Evolutionary conservation across 2,113 vertebrate genomes (phyloP).

Genomic region (Litocranius walleri): DNA sequence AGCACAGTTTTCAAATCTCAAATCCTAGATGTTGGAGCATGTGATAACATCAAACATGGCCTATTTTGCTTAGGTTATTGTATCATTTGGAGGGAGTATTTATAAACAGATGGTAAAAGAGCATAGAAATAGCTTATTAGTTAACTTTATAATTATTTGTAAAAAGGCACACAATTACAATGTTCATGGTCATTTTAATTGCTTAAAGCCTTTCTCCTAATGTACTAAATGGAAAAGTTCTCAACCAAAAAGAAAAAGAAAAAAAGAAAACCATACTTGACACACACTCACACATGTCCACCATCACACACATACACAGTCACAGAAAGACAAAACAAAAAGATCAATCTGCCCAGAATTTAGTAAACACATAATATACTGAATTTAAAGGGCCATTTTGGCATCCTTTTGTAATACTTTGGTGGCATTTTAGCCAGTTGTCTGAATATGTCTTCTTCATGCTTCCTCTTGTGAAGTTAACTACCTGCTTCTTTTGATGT

Average conservation of each 20-base stretch:
- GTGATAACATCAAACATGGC: background rate
- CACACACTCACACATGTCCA: background rate
- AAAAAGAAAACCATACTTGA: background rate
- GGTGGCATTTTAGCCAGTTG: conserved; percentile 12
- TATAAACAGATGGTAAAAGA: background rate
- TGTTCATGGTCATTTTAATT: background rate
- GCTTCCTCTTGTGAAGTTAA: conserved; percentile 20
- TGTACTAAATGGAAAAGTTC: background rate
- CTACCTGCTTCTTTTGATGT: background rate
- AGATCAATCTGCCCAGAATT: conserved; percentile 12
- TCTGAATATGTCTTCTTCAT: conserved; percentile 31
- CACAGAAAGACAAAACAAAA: background rate
- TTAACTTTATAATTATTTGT: conserved; percentile 25
- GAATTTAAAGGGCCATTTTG: conserved; percentile 12
- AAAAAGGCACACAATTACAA: background rate
- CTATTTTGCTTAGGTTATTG: background rate
- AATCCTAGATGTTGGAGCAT: background rate
- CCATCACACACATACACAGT: background rate
- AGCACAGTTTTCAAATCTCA: conserved; percentile 32
- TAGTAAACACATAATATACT: background rate
- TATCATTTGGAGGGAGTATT: background rate
- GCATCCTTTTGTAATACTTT: conserved; percentile 26
- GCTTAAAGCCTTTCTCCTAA: background rate
- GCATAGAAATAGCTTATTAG: background rate
- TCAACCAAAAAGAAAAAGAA: conserved; percentile 18